Evolutionary conservation across 2,888 invertebrate species (phyloP).

Genomic region (Apodemia duryi): DNA sequence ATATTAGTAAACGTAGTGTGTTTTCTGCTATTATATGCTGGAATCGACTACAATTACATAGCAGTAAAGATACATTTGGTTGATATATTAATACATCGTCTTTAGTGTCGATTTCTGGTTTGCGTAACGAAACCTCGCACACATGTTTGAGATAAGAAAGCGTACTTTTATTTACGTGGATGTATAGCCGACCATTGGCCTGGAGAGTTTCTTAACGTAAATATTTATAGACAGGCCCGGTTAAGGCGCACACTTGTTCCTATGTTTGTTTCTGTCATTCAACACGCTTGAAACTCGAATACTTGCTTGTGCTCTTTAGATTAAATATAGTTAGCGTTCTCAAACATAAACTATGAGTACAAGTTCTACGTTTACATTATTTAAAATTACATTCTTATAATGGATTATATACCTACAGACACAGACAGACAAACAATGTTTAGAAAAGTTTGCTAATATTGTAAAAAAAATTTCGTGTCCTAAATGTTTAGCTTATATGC

Average conservation of each 20-base stretch:
- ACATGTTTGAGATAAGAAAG: slow-evolving; percentile 72
- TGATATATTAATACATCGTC: slow-evolving; percentile 10
- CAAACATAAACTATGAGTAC: background rate
- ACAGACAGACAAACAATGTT: too few relatives aligned
- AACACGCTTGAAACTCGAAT: slow-evolving; percentile 49
- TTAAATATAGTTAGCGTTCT: slow-evolving; percentile 16
- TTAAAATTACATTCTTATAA: too few relatives aligned
- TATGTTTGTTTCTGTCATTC: slow-evolving; percentile 77
- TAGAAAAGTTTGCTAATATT: too few relatives aligned
- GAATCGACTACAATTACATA: background rate
- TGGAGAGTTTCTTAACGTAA: slow-evolving; percentile 74
- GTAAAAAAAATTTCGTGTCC: too few relatives aligned
- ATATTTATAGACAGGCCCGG: slow-evolving; percentile 70
- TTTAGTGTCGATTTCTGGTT: slow-evolving; percentile 1
- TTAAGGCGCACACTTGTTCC: slow-evolving; percentile 64
- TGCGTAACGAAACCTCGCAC: slow-evolving; percentile 28
- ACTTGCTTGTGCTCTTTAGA: slow-evolving; percentile 26
- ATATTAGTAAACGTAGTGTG: background rate
- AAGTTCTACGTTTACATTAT: background rate
- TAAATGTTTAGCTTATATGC: too few relatives aligned
- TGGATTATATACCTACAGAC: too few relatives aligned
- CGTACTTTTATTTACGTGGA: slow-evolving; percentile 67
- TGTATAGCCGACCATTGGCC: slow-evolving; percentile 70
- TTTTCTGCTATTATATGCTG: background rate
- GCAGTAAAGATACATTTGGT: background rate